phyloP scores from a whole-genome alignment of 2,888 invertebrate species.

The Rhagophthalmus giganteus region DNA sequence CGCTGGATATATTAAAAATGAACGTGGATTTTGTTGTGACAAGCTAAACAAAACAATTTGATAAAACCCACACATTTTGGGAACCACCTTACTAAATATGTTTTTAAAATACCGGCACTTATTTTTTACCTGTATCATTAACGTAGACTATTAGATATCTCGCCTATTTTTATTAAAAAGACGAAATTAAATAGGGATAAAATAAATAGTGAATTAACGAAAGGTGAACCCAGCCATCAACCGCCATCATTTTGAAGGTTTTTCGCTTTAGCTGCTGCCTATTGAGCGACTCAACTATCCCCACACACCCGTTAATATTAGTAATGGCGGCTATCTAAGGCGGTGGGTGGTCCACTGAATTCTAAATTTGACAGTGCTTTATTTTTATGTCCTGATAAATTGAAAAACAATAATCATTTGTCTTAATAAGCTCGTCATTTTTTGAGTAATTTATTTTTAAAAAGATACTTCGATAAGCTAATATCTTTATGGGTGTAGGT shows the following conservation, averaged over 20 bases:
- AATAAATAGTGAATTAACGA: no score
- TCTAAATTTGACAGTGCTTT: constrained; percentile 50
- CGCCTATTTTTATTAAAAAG: no score
- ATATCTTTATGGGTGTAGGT: constrained; percentile 43
- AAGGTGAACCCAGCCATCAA: constrained; percentile 24
- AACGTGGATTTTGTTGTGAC: no score
- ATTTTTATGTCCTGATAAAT: constrained; percentile 43
- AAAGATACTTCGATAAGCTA: constrained; percentile 31
- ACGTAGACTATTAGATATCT: no score
- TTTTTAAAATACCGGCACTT: no score
- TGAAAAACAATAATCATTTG: constrained; percentile 37
- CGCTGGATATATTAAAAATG: no score
- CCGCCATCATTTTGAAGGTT: constrained; percentile 11
- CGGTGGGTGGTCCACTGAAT: constrained; percentile 54
- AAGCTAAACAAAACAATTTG: no score
- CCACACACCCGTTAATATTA: constrained; percentile 35
- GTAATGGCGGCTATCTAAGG: constrained; percentile 54
- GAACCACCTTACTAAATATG: no score
- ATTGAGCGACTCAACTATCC: constrained; percentile 33
- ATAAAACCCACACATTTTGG: no score
- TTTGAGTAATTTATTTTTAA: constrained; percentile 14
- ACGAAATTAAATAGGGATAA: no score
- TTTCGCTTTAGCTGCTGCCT: constrained; percentile 32
- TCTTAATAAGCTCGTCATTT: constrained; percentile 27
- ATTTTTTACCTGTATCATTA: no score